phyloP scores from a whole-genome alignment of 2,113 vertebrate genomes.

The Campylorhamphus procurvoides region DNA sequence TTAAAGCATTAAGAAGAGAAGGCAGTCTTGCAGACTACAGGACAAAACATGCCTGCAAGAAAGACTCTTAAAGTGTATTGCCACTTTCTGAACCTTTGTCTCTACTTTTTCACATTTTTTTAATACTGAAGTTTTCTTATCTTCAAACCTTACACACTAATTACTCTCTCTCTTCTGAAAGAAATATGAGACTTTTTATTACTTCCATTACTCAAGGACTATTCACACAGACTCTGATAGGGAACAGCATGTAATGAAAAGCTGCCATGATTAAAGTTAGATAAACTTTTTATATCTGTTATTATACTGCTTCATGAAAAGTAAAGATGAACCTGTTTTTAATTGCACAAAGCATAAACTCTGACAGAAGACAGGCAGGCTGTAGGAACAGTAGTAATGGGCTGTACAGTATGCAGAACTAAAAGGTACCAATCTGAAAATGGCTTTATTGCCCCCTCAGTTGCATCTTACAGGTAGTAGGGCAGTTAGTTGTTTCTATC shows the following conservation, averaged over 20 bases:
- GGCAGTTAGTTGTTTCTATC: not conserved
- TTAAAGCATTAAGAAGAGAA: not conserved
- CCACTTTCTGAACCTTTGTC: not conserved
- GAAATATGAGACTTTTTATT: not conserved
- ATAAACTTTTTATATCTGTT: not conserved
- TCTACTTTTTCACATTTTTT: not conserved
- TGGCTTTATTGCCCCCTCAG: not conserved
- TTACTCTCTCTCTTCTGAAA: not conserved
- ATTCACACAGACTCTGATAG: not conserved
- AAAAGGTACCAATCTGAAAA: not conserved
- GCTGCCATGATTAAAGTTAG: not conserved
- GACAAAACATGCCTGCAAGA: not conserved
- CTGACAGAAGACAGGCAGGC: not conserved
- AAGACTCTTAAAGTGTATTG: not conserved
- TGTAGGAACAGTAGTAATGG: not conserved
- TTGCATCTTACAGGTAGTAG: not conserved
- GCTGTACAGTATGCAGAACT: not conserved
- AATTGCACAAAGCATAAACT: not conserved
- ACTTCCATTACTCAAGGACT: not conserved
- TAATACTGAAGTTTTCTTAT: not conserved
- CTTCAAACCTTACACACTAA: not conserved
- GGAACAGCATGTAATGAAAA: not conserved
- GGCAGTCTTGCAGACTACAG: not conserved
- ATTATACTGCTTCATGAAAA: not conserved
- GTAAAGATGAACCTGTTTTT: not conserved